Conservation (phyloP, 2,888 invertebrate species). For the Acanthoscelides obtectus region DNA sequence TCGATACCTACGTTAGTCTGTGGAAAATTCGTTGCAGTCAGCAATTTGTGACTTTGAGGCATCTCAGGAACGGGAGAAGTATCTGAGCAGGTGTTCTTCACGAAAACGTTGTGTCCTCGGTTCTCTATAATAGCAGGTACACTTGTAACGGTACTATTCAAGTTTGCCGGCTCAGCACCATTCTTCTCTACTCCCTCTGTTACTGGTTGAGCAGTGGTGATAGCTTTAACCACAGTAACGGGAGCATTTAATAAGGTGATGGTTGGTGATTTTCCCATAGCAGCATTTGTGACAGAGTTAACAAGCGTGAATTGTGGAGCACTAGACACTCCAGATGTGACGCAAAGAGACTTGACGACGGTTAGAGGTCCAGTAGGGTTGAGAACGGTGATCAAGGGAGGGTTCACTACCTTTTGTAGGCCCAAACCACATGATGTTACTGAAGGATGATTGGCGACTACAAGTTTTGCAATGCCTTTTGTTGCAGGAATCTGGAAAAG, state of each 20-base stretch:
- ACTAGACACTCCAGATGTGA: conserved; percentile 38
- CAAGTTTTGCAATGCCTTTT: conserved; percentile 34
- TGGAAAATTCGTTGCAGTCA: conserved; percentile 42
- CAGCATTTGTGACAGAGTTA: conserved; percentile 40
- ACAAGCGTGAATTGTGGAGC: conserved; percentile 43
- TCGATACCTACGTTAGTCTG: conserved; percentile 41
- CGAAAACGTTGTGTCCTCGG: conserved; percentile 44
- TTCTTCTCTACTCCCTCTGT: conserved; percentile 11
- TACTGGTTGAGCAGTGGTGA: conserved; percentile 17
- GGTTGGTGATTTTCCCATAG: conserved; percentile 37
- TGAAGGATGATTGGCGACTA: conserved; percentile 29
- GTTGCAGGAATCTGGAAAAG: conserved; percentile 5
- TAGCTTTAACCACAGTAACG: conserved; percentile 42
- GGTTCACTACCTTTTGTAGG: conserved; percentile 36
- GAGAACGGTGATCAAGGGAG: conserved; percentile 44
- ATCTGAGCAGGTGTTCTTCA: conserved; percentile 40
- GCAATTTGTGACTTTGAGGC: conserved; percentile 41
- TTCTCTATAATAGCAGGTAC: conserved; percentile 33
- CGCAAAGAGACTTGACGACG: conserved; percentile 43
- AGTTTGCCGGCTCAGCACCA: conserved; percentile 14
- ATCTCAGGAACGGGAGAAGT: conserved; percentile 28
- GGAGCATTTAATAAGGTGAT: conserved; percentile 44
- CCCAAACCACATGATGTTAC: conserved; percentile 24
- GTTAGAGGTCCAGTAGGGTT: conserved; percentile 43
- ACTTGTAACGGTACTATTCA: conserved; percentile 17